These are phyloP conservation scores for Crematogaster levior DNA, from an alignment of 2,888 invertebrate genomes.

Conservation along the genomic window DNA sequence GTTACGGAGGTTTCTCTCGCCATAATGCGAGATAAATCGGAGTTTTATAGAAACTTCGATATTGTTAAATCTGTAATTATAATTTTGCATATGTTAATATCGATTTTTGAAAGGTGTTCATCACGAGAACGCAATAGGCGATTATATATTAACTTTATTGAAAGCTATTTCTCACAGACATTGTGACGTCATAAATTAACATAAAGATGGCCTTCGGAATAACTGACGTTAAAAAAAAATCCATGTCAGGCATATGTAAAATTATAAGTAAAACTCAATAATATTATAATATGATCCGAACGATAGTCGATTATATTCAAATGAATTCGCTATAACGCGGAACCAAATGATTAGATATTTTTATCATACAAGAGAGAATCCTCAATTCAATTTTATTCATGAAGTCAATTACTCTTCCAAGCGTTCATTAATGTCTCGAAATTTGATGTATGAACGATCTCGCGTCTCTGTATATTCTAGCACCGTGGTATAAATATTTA, in stretches of 20 bases:
- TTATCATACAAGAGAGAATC: background rate
- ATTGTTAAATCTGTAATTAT: constrained; percentile 1
- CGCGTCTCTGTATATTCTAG: constrained; percentile 24
- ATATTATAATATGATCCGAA: background rate
- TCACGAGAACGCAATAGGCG: background rate
- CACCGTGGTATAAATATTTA: constrained; percentile 38
- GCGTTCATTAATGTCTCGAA: constrained; percentile 47
- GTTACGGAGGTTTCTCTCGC: background rate
- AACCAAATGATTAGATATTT: constrained; percentile 19
- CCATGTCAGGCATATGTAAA: background rate
- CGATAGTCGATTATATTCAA: background rate
- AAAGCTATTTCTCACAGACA: background rate
- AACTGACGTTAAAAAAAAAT: background rate
- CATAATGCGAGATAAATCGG: background rate
- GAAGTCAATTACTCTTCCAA: constrained; percentile 38
- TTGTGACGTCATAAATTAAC: background rate
- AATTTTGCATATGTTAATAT: background rate
- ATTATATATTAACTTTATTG: background rate
- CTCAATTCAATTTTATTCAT: constrained; percentile 3
- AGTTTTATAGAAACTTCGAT: background rate
- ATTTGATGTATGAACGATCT: constrained; percentile 6
- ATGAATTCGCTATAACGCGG: background rate
- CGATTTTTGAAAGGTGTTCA: background rate
- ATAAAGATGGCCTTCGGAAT: background rate
- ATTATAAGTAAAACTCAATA: background rate